Evolutionary conservation across 2,113 vertebrate species (phyloP).

Genomic region (Pandion haliaetus): DNA sequence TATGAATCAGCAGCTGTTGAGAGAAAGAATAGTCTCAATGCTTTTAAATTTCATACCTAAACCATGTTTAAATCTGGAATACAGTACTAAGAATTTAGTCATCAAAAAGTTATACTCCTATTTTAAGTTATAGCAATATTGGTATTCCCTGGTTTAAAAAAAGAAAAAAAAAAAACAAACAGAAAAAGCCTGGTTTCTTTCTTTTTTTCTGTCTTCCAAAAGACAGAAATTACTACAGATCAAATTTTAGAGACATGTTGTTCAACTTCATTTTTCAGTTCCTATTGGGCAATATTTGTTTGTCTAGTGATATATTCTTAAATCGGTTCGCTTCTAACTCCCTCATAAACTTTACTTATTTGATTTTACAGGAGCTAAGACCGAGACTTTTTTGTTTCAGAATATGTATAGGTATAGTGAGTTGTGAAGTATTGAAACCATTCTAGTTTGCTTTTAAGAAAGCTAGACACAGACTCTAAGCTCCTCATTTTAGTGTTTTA

Average conservation of each 20-base stretch:
- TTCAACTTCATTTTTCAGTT: background rate
- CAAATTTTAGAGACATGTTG: background rate
- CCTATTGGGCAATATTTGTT: background rate
- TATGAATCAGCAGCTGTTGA: background rate
- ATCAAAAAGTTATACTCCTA: background rate
- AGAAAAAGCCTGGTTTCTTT: fast-evolving
- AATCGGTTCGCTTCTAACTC: background rate
- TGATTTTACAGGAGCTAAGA: background rate
- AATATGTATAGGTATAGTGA: background rate
- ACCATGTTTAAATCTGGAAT: background rate
- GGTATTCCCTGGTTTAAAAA: background rate
- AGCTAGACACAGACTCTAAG: background rate
- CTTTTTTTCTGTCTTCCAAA: background rate
- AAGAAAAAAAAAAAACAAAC: no score
- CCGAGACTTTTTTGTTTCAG: background rate
- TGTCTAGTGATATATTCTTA: background rate
- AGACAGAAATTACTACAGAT: no score
- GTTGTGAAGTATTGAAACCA: background rate
- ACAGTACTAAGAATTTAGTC: background rate
- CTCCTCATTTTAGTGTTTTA: background rate
- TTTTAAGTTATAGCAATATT: background rate
- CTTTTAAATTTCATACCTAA: background rate
- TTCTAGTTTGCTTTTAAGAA: background rate
- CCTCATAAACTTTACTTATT: background rate
- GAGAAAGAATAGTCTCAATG: background rate